Percentiles rank a stretch among this genome's conserved stretches.
These are phyloP conservation scores for Notothenia coriiceps DNA, from an alignment of 2,113 vertebrate species.

Conservation along the genomic window DNA sequence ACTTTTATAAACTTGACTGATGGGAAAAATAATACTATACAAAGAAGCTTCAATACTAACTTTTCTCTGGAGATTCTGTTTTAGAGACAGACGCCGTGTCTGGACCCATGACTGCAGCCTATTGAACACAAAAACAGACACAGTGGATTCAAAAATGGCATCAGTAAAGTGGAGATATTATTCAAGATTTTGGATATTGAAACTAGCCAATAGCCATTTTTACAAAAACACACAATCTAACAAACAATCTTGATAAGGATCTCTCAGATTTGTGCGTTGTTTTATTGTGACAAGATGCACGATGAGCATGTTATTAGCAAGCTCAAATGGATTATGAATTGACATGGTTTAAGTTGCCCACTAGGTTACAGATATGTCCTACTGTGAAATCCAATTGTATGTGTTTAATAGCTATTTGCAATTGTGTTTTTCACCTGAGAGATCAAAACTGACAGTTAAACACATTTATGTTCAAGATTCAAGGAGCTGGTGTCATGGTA, in stretches of 20 bases:
- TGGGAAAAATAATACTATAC: not conserved
- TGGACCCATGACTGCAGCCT: constrained; percentile 71
- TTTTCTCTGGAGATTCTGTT: constrained; percentile 62
- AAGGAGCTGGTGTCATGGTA: not conserved
- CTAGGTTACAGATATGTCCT: not conserved
- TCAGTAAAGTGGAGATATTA: not conserved
- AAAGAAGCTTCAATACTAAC: constrained; percentile 50
- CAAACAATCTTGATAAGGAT: not conserved
- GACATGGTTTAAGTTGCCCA: not conserved
- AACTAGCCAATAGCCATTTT: not conserved
- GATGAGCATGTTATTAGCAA: not conserved
- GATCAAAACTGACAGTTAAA: not conserved
- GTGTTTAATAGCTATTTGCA: not conserved
- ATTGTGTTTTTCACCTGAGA: not conserved
- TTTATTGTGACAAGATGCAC: not conserved
- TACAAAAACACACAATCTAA: not conserved
- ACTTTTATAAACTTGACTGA: not conserved
- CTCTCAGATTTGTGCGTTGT: not conserved
- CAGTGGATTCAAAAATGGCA: not conserved
- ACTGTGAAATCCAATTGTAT: not conserved
- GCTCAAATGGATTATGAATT: not conserved
- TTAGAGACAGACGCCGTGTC: constrained; percentile 53
- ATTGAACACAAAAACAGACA: constrained; percentile 11
- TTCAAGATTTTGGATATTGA: not conserved
- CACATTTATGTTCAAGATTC: not conserved